Evolutionary conservation across 1,140 invertebrate species (phyloP).

Genomic region (Reticulitermes speratus): DNA sequence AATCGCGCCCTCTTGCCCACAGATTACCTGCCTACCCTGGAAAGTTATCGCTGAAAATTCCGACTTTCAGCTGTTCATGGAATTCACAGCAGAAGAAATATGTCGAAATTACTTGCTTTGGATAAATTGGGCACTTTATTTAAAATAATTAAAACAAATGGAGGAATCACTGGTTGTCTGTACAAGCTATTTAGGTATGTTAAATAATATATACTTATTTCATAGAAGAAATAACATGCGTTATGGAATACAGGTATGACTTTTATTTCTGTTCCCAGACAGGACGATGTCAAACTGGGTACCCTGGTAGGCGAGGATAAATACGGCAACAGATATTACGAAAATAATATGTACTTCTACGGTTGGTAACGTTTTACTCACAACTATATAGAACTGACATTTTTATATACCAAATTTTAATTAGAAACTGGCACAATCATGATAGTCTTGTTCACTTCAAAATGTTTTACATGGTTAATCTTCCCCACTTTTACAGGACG

Average conservation of each 20-base stretch:
- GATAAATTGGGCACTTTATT: slow-evolving; percentile 3
- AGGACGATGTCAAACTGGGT: slow-evolving; percentile 85
- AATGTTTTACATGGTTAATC: too few species aligned
- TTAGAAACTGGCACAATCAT: too few species aligned
- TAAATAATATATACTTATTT: neutral
- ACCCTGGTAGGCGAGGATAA: slow-evolving; percentile 89
- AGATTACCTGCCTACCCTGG: too few species aligned
- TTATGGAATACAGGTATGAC: neutral
- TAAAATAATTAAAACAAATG: slow-evolving; percentile 24
- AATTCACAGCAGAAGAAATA: neutral
- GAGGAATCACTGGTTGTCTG: neutral
- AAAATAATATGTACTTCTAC: slow-evolving; percentile 88
- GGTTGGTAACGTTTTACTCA: slow-evolving; percentile 50
- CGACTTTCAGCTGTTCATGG: neutral
- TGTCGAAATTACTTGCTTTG: slow-evolving; percentile 17
- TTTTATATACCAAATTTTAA: too few species aligned
- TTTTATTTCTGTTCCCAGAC: slow-evolving; percentile 53
- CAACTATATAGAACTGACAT: too few species aligned
- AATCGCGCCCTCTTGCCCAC: too few species aligned
- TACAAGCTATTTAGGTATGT: slow-evolving; percentile 7
- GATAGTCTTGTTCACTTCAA: too few species aligned
- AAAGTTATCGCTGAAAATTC: too few species aligned
- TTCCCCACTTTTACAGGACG: slow-evolving; percentile 54
- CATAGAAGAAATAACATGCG: neutral
- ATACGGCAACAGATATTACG: slow-evolving; percentile 95